Evolutionary conservation across 2,113 vertebrate genomes (phyloP).

Genomic region (Craseonycteris thonglongyai): DNA sequence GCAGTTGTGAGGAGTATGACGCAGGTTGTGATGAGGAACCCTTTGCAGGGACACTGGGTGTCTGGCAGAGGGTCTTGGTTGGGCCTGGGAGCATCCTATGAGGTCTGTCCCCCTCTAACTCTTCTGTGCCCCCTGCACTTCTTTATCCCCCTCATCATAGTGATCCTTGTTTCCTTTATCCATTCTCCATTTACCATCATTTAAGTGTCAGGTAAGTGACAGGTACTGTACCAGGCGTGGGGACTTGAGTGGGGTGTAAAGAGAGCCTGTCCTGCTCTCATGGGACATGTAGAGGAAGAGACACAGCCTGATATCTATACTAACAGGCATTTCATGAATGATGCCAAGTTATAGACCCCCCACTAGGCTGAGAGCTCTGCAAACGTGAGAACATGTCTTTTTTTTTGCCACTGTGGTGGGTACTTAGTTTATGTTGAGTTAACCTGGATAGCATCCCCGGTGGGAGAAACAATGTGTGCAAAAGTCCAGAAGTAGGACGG

Average conservation of each 20-base stretch:
- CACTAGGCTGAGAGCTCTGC: neutral
- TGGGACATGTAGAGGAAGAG: neutral
- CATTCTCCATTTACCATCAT: neutral
- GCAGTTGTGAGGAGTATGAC: neutral
- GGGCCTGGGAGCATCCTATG: neutral
- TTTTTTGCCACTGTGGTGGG: neutral
- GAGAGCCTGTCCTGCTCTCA: neutral
- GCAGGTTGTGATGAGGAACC: neutral
- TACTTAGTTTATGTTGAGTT: neutral
- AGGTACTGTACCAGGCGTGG: neutral
- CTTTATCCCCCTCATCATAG: neutral
- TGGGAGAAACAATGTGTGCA: neutral
- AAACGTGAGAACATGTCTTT: neutral
- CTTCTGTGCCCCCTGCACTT: neutral
- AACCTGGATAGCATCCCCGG: neutral
- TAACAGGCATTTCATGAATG: neutral
- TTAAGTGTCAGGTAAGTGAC: neutral
- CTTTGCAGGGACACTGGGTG: neutral
- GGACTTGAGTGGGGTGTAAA: neutral
- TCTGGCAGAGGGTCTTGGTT: neutral
- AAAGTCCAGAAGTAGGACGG: conserved; percentile 43
- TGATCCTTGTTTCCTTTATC: neutral
- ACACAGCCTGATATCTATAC: accelerated
- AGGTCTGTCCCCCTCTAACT: neutral
- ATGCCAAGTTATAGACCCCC: too few relatives aligned